These are phyloP conservation scores for Galbula dea DNA, from an alignment of 2,113 vertebrate species.

Conservation along the genomic window DNA sequence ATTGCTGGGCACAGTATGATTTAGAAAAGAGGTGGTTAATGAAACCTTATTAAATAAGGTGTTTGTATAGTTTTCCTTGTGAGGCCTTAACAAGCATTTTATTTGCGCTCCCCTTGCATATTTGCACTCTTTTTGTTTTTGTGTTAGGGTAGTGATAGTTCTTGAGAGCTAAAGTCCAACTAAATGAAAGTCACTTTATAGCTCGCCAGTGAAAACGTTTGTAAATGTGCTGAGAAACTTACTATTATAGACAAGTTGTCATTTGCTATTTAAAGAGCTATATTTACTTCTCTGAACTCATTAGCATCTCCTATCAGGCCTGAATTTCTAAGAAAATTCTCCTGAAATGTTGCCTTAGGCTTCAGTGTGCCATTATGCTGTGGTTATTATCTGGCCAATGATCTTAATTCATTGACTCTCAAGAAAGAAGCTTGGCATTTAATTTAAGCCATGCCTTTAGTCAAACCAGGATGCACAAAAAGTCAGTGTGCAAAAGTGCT, in stretches of 20 bases:
- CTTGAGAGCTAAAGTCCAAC: background rate
- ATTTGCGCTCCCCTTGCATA: constrained; percentile 1
- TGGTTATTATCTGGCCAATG: constrained; percentile 53
- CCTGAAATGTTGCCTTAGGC: constrained; percentile 44
- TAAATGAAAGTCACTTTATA: constrained; percentile 19
- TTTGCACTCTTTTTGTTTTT: constrained; percentile 29
- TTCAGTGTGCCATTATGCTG: constrained; percentile 21
- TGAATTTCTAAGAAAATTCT: constrained; percentile 55
- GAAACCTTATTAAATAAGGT: constrained; percentile 43
- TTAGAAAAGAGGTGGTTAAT: constrained; percentile 35
- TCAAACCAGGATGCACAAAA: background rate
- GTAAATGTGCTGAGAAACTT: constrained; percentile 24
- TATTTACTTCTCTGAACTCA: constrained; percentile 57
- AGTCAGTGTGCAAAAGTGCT: background rate
- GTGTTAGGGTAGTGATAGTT: constrained; percentile 25
- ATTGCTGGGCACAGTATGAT: background rate
- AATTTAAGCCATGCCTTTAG: constrained; percentile 39
- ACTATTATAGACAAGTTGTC: constrained; percentile 56
- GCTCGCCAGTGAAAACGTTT: background rate
- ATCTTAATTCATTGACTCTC: constrained; percentile 58
- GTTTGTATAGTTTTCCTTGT: background rate
- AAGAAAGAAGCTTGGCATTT: constrained; percentile 53
- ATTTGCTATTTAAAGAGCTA: constrained; percentile 52
- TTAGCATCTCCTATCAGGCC: constrained; percentile 44
- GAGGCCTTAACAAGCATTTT: constrained; percentile 22